Conservation (phyloP, 2,113 vertebrate genomes). For the Lathamus discolor region DNA sequence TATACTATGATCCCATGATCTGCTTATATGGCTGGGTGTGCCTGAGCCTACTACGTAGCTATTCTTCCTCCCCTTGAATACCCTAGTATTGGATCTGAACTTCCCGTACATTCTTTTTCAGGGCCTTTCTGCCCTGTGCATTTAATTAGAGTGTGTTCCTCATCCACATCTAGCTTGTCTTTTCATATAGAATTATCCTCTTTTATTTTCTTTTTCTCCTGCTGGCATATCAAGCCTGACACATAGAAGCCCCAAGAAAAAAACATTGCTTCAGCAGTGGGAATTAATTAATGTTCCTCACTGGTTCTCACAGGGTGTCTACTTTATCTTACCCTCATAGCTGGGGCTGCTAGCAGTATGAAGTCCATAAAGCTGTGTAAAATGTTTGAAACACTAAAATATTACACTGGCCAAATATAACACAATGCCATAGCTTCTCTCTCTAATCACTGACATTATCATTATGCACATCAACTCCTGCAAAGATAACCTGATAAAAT, state of each 20-base stretch:
- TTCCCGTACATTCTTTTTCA: background rate
- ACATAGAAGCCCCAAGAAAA: background rate
- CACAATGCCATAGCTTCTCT: background rate
- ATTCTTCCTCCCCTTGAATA: background rate
- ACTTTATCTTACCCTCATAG: background rate
- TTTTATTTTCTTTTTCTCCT: background rate
- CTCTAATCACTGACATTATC: background rate
- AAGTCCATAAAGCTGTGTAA: background rate
- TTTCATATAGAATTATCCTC: background rate
- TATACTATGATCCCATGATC: background rate
- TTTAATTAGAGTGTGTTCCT: background rate
- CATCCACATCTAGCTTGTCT: background rate
- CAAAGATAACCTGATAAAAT: background rate
- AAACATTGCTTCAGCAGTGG: background rate
- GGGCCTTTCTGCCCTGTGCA: background rate
- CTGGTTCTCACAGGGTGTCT: background rate
- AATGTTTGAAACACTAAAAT: background rate
- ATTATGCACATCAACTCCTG: background rate
- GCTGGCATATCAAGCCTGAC: background rate
- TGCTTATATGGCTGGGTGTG: background rate
- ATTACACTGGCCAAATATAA: background rate
- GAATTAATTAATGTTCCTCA: background rate
- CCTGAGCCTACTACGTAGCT: background rate
- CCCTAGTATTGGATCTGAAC: background rate
- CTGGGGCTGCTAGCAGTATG: background rate